Conservation (phyloP, 2,888 invertebrate genomes). For the Isoperla grammatica region DNA sequence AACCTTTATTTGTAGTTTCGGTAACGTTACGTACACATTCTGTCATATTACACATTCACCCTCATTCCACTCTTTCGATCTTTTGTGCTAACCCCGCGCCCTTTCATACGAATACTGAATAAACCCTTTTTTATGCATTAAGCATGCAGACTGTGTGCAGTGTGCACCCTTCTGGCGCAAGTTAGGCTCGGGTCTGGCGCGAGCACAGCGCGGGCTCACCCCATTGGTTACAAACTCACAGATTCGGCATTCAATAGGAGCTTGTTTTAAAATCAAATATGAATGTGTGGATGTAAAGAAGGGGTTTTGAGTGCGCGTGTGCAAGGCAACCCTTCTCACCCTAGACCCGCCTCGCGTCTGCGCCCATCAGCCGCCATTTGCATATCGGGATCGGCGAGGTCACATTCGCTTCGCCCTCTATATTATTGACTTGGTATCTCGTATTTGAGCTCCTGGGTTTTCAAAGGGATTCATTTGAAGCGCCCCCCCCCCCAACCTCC, state of each 20-base stretch:
- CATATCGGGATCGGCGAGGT: neutral
- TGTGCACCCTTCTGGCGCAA: constrained; percentile 6
- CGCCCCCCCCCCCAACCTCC: constrained; percentile 4
- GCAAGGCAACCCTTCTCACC: neutral
- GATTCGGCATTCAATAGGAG: neutral
- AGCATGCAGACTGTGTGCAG: neutral
- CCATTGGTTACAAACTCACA: constrained; percentile 1
- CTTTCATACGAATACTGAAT: constrained; percentile 20
- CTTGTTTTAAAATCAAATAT: constrained; percentile 4
- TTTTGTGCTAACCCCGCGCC: constrained; percentile 11
- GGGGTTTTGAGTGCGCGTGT: constrained; percentile 3
- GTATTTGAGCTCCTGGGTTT: constrained; percentile 15
- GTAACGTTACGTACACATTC: constrained; percentile 21
- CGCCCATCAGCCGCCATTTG: neutral
- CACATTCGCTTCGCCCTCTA: neutral
- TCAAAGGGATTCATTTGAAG: constrained; percentile 22
- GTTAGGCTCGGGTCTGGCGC: neutral
- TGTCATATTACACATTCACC: constrained; percentile 17
- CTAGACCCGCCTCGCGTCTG: neutral
- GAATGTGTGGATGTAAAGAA: neutral
- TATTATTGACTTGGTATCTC: constrained; percentile 11
- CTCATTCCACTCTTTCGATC: neutral
- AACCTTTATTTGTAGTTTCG: constrained; percentile 25
- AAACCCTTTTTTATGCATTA: constrained; percentile 20
- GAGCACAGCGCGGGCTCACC: neutral